Evolutionary conservation across 2,113 vertebrate species (phyloP).

Genomic region (Crocuta crocuta): DNA sequence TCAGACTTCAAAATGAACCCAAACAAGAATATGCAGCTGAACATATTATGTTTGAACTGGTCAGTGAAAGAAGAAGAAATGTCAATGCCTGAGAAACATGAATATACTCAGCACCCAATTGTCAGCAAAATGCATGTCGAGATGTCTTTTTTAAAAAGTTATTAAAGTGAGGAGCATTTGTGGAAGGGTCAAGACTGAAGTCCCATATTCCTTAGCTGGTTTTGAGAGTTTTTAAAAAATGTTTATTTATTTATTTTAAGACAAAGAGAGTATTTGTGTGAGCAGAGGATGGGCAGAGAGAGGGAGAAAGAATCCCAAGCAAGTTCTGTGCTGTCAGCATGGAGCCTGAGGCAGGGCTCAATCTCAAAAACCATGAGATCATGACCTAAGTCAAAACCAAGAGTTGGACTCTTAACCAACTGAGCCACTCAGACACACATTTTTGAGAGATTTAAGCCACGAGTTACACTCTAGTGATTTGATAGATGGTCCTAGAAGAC

Average conservation of each 20-base stretch:
- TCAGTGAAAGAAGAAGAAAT: constrained; percentile 47
- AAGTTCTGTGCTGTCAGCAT: too few species aligned
- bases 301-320: too few species aligned
- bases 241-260: too few species aligned
- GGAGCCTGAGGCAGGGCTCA: too few species aligned
- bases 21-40: not conserved
- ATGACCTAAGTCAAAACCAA: too few species aligned
- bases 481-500: not conserved
- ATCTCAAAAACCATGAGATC: too few species aligned
- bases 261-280: too few species aligned
- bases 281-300: too few species aligned
- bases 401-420: too few species aligned
- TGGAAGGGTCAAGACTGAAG: not conserved
- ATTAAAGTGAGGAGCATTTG: not conserved
- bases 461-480: not conserved
- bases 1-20: constrained; percentile 43
- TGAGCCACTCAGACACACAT: too few species aligned
- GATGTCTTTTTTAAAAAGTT: not conserved
- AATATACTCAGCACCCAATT: not conserved
- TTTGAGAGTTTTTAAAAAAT: not conserved
- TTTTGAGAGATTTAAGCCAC: not conserved
- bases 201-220: not conserved
- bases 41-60: not conserved
- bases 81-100: not conserved
- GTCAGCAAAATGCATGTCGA: not conserved